These are phyloP conservation scores for Crotalus helleri DNA, from an alignment of 2,113 vertebrate species.

Conservation along the genomic window DNA sequence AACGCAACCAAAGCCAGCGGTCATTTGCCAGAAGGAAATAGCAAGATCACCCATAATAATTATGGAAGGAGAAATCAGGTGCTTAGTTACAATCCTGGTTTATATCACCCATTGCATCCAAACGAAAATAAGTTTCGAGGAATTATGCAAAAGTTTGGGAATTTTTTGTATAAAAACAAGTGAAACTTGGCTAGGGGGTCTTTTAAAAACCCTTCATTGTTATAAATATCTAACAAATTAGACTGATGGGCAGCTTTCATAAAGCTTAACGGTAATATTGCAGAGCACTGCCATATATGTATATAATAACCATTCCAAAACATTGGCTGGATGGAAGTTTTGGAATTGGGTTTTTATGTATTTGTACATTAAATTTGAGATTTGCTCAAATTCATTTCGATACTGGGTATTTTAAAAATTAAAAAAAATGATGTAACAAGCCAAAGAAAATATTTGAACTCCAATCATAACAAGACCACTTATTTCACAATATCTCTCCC, in stretches of 20 bases:
- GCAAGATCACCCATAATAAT: conserved; percentile 60
- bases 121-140: conserved; percentile 88
- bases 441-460: not conserved
- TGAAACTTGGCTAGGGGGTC: conserved; percentile 48
- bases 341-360: conserved; percentile 57
- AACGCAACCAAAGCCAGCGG: conserved; percentile 44
- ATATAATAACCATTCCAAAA: conserved; percentile 48
- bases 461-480: not conserved
- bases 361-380: conserved; percentile 55
- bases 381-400: conserved; percentile 33
- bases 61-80: conserved; percentile 61
- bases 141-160: conserved; percentile 87
- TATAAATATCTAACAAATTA: conserved; percentile 41
- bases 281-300: conserved; percentile 31
- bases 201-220: not conserved
- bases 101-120: conserved; percentile 64
- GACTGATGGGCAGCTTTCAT: conserved; percentile 24
- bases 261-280: conserved; percentile 26
- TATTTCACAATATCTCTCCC: not conserved
- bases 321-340: conserved; percentile 38
- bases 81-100: conserved; percentile 62
- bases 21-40: conserved; percentile 68
- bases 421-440: not conserved
- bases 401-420: not conserved
- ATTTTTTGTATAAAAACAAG: conserved; percentile 85